Evolutionary conservation across 2,113 vertebrate genomes (phyloP).

Genomic region (Reinhardtius hippoglossoides): DNA sequence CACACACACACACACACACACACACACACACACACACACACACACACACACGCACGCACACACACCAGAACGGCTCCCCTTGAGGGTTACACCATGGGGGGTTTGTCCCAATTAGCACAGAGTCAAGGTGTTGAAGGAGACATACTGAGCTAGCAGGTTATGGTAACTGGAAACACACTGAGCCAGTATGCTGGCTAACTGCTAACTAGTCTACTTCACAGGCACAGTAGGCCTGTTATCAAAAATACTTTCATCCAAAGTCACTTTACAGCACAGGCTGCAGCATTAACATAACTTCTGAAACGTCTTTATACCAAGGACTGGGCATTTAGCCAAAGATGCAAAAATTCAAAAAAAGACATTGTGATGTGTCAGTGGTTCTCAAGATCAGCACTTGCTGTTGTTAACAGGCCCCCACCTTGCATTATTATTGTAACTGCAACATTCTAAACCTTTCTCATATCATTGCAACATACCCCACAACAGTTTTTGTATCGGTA

Average conservation of each 20-base stretch:
- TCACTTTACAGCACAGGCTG: slow-evolving; percentile 43
- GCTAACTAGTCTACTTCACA: slow-evolving; percentile 72
- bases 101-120: slow-evolving; percentile 73
- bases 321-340: slow-evolving; percentile 17
- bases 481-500: background rate
- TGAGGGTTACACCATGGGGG: slow-evolving; percentile 64
- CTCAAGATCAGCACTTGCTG: too few species aligned
- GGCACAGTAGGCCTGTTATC: slow-evolving; percentile 56
- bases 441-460: background rate
- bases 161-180: slow-evolving; percentile 68
- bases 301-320: slow-evolving; percentile 34
- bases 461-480: background rate
- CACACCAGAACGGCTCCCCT: slow-evolving; percentile 41
- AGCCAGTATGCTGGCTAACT: slow-evolving; percentile 65
- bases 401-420: background rate
- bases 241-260: slow-evolving; percentile 46
- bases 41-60: slow-evolving; percentile 1
- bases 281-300: slow-evolving; percentile 39
- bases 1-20: slow-evolving; percentile 12
- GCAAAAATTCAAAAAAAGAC: background rate
- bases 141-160: slow-evolving; percentile 65
- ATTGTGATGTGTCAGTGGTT: background rate
- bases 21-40: background rate
- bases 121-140: slow-evolving; percentile 68
- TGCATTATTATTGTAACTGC: background rate